A percentile compares a stretch with the other conserved stretches of the same genome.
These are phyloP conservation scores for Eustalomyia histrio DNA, from an alignment of 2,888 invertebrate species.

Conservation along the genomic window DNA sequence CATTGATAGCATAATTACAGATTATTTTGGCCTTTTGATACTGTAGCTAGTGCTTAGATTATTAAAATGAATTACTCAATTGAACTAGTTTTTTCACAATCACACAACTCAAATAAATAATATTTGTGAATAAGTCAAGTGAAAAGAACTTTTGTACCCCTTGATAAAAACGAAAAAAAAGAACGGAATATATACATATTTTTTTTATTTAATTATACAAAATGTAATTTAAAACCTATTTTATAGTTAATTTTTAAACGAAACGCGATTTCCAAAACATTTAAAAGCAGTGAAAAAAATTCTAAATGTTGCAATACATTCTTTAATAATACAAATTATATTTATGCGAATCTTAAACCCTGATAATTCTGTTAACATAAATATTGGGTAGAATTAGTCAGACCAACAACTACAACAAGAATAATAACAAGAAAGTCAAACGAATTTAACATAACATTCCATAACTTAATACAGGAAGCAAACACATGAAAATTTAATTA, in stretches of 20 bases:
- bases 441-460: slow-evolving; percentile 60
- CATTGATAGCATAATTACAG: no score
- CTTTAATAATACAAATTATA: not conserved
- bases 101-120: not conserved
- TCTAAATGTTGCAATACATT: not conserved
- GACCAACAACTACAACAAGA: slow-evolving; percentile 44
- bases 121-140: slow-evolving; percentile 27
- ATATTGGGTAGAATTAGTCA: slow-evolving; percentile 48
- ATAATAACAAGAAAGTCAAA: slow-evolving; percentile 14
- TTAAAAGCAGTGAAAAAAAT: not conserved
- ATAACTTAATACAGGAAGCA: slow-evolving; percentile 52
- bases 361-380: slow-evolving; percentile 26
- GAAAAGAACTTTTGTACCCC: slow-evolving; percentile 26
- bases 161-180: slow-evolving; percentile 4
- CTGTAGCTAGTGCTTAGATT: not conserved
- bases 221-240: slow-evolving; percentile 36
- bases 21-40: no score
- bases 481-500: slow-evolving; percentile 34
- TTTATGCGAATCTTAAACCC: not conserved
- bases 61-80: not conserved
- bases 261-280: not conserved
- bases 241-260: slow-evolving; percentile 1
- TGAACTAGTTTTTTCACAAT: not conserved
- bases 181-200: slow-evolving; percentile 20
- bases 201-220: slow-evolving; percentile 43